Evolutionary conservation across 92 coral and sea anemone species (phyloP).

Genomic region (Parazoanthus atlanticus): DNA sequence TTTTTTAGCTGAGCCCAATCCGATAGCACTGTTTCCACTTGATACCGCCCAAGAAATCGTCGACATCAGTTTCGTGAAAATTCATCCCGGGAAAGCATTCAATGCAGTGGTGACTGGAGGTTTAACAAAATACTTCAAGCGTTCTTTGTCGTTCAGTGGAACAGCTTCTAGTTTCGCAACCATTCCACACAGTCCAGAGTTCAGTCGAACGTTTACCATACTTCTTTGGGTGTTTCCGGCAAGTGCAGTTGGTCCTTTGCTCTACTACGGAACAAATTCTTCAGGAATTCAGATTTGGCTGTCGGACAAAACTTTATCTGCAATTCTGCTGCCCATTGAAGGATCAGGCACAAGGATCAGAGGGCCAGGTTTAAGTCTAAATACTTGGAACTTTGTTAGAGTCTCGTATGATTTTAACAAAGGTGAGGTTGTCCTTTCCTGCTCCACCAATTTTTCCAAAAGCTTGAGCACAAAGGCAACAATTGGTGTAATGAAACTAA

Average conservation of each 20-base stretch:
- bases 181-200: constrained; percentile 8
- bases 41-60: not conserved
- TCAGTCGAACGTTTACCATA: constrained; percentile 1
- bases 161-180: constrained; percentile 2
- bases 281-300: constrained; percentile 11
- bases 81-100: constrained; percentile 1
- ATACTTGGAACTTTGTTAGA: constrained; percentile 18
- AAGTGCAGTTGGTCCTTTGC: not conserved
- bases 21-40: constrained; percentile 23
- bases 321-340: not conserved
- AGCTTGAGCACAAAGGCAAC: not conserved
- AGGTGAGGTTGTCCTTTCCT: not conserved
- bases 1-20: constrained; percentile 14
- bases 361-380: not conserved
- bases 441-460: not conserved
- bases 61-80: constrained; percentile 23
- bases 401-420: constrained; percentile 11
- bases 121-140: not conserved
- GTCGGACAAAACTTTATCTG: not conserved
- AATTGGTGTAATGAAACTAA: constrained; percentile 3
- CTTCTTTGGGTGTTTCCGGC: constrained; percentile 24
- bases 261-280: constrained; percentile 8
- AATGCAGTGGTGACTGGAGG: not conserved
- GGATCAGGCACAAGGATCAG: not conserved
- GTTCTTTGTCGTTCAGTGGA: constrained; percentile 24